Conservation (phyloP, 2,113 vertebrate genomes). For the Centrocercus urophasianus region DNA sequence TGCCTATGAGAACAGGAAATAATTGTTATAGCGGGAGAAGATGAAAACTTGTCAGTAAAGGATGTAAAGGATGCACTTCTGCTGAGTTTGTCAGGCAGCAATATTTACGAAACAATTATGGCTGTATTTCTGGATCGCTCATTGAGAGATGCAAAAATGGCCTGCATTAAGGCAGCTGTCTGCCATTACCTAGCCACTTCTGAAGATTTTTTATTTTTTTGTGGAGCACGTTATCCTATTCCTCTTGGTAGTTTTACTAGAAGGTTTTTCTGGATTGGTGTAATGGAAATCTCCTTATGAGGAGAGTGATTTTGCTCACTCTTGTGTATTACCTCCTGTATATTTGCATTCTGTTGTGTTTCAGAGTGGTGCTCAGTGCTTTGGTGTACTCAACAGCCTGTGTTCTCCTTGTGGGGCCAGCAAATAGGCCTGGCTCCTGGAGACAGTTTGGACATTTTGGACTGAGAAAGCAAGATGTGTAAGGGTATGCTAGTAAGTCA, state of each 20-base stretch:
- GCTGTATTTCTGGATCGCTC: neutral
- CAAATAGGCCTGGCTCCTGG: neutral
- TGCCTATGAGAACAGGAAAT: neutral
- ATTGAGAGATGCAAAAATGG: neutral
- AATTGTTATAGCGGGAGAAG: conserved; percentile 17
- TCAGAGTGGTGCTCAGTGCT: neutral
- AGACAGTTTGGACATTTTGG: neutral
- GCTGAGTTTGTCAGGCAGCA: neutral
- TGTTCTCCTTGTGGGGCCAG: neutral
- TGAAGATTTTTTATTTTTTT: neutral
- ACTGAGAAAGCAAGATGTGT: neutral
- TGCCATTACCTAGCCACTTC: neutral
- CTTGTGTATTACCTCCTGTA: fast-evolving
- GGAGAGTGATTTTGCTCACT: neutral
- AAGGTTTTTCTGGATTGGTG: neutral
- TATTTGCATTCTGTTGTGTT: neutral
- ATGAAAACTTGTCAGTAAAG: neutral
- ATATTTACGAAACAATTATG: neutral
- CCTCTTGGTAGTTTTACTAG: neutral
- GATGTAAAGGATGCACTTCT: conserved; percentile 15
- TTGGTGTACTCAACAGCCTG: neutral
- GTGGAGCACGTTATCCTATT: neutral
- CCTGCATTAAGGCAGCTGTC: neutral
- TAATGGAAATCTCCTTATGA: neutral
- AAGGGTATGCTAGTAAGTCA: neutral